Evolutionary conservation across 2,113 vertebrate genomes (phyloP).

Genomic region (Paraplagusia blochii): DNA sequence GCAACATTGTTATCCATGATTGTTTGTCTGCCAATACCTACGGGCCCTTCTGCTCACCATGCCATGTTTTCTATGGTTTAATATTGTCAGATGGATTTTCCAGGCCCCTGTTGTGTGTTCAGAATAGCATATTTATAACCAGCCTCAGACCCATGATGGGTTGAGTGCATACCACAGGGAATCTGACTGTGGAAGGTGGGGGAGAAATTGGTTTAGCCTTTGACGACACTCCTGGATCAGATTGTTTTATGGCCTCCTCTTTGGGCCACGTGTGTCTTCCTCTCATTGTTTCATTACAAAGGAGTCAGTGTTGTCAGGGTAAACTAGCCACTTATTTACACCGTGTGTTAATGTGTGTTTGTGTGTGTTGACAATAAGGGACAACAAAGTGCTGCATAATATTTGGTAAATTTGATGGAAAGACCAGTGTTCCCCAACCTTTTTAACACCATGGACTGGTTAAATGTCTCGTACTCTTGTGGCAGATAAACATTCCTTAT

Average conservation of each 20-base stretch:
- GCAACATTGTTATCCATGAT: conserved; percentile 39
- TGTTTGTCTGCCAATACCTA: conserved; percentile 45
- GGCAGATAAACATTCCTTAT: no score
- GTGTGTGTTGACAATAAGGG: conserved; percentile 6
- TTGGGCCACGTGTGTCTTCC: conserved; percentile 47
- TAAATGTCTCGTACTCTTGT: no score
- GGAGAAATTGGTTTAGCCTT: conserved; percentile 65
- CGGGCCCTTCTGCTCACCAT: conserved; percentile 26
- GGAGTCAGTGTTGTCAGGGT: conserved; percentile 44
- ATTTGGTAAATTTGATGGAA: not conserved
- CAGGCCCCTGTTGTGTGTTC: conserved; percentile 34
- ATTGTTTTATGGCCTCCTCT: conserved; percentile 60
- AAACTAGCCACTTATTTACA: conserved; percentile 9
- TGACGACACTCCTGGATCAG: conserved; percentile 57
- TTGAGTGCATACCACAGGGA: conserved; percentile 43
- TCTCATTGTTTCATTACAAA: conserved; percentile 68
- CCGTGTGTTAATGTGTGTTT: conserved; percentile 24
- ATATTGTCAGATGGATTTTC: conserved; percentile 58
- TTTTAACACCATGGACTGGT: no score
- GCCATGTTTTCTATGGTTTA: conserved; percentile 55
- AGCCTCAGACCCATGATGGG: conserved; percentile 30
- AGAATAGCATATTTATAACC: conserved; percentile 65
- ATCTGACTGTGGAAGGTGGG: conserved; percentile 52
- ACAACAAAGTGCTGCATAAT: conserved; percentile 21
- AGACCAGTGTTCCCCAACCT: no score